Evolutionary conservation across 2,888 invertebrate genomes (phyloP), one percentile per base, ranked within the genome.

Genomic region (Scaptodrosophila latifasciaeformis): DNA sequence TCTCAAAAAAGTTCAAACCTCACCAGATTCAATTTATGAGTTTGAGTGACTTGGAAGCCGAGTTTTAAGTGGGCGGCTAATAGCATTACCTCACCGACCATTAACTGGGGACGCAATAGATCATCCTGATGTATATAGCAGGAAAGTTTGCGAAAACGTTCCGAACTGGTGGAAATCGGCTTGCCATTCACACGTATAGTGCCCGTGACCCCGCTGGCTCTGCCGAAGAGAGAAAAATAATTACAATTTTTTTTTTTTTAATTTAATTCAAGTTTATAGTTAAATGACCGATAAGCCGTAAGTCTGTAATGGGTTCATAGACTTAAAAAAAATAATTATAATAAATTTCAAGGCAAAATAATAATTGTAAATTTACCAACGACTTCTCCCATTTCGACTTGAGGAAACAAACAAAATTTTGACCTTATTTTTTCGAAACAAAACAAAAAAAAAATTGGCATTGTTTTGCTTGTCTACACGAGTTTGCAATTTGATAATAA

Each of bases 111-210:
- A 62, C 95, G 89, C 77, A 94, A 86, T 78, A 92, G 88, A 83
- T 94, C 93, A 58, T 94, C 91, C 83, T 96, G 96, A 85, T 94
- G 94, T 79, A 96, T 96, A 87, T 94, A 96, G 70, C 93, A 92
- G 1, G 94, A 93, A 29, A 94, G 90, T 68, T 92, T 90, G 27
- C 91, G 90, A 67, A 92, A 89, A 35, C 91, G 88, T 80, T 92
- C 90, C 1, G 93, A 90, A 42, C 90, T 90, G 1, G 86, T 86
- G 35, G 84, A 81, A 44, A 89, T 84, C 50, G 86, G 82, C 67
- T 89, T 88, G 4, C 92, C 93, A 85, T 95, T 94, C 31, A 95
- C 90, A 43, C 89, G 85, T 48, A 95, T 90, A 68, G 89, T 89
- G 10, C 95, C 95, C 57, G 88, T 89, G 15, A 92, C 91, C n/a